Evolutionary conservation across 2,888 invertebrate genomes (phyloP), one percentile per base, ranked within the genome.

Genomic region (Fragum sueziense): DNA sequence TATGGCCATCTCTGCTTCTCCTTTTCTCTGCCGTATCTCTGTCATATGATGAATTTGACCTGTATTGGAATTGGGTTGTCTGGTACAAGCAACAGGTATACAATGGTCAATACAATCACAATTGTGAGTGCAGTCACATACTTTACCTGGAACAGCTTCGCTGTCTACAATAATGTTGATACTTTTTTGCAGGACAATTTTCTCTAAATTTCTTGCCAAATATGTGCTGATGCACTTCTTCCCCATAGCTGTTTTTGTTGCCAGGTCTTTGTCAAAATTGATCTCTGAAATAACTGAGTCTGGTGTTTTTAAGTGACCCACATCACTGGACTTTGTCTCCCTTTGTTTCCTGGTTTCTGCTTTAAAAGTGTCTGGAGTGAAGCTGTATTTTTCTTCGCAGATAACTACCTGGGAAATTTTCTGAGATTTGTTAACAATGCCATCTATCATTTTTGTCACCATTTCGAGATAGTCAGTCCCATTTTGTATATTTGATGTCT

Each of bases 381-480:
- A 80, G 4, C 4, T 9, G 54, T 78, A 78, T 25, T 78, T 77
- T 41, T 79, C 76, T 47, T 72, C 72, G 25, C 72, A 79, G 1
- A 79, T 22, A 27, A 72, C 41, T 17, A 75, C 25, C 14, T 2
- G 22, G 4, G 74, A 34, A 29, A 54, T 2, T 59, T 37, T 7
- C 25, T 25, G 17, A 47, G 71, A 2, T 47, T 57, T 57, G 51
- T 33, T 79, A n/a, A n/a, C n/a, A n/a, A n/a, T n/a, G n/a, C n/a
- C n/a, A n/a, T n/a, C n/a, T 17, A 74, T 25, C 4, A 25, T n/a
- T 1, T 25, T 33, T 65, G 34, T 37, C 11, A 65, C n/a, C 3
- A 22, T 1, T 11, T 34, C 6, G 11, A 65, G 20, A 65, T 65
- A 65, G 1, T 65, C 37, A 4, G n/a, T 25, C 3, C 65, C 65